Conservation (phyloP, 2,888 invertebrate genomes). For the Prionchulus punctatus region DNA sequence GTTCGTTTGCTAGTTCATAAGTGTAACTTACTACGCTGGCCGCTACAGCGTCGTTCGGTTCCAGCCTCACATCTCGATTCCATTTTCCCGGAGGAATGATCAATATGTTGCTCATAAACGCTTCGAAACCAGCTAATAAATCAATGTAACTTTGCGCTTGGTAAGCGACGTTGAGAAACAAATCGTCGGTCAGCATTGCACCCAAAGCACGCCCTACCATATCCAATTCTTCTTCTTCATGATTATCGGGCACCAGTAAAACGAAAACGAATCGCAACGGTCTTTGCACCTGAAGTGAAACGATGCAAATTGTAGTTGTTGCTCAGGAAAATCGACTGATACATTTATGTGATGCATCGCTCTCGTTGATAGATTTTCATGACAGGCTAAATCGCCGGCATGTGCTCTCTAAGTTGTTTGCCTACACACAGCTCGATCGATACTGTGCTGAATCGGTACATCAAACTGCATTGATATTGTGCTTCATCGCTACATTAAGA, state of each 20-base stretch:
- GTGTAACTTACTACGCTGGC: too few relatives aligned
- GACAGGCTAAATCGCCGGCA: too few relatives aligned
- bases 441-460: too few relatives aligned
- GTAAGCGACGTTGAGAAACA: slow-evolving; percentile 83
- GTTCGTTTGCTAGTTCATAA: too few relatives aligned
- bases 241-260: slow-evolving; percentile 30
- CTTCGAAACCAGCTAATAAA: slow-evolving; percentile 74
- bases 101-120: slow-evolving; percentile 56
- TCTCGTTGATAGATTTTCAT: too few relatives aligned
- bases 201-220: slow-evolving; percentile 34
- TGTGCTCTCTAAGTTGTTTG: too few relatives aligned
- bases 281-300: background rate
- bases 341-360: too few relatives aligned
- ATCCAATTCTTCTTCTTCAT: slow-evolving; percentile 18
- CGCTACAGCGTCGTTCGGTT: slow-evolving; percentile 19
- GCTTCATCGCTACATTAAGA: too few relatives aligned
- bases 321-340: too few relatives aligned
- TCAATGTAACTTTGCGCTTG: slow-evolving; percentile 69
- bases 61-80: slow-evolving; percentile 28
- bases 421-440: too few relatives aligned
- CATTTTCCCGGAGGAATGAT: slow-evolving; percentile 37
- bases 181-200: slow-evolving; percentile 66
- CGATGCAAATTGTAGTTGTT: background rate
- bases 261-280: slow-evolving; percentile 34
- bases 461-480: too few relatives aligned